Conservation (phyloP, 2,113 vertebrate genomes). For the Antigone vipio region DNA sequence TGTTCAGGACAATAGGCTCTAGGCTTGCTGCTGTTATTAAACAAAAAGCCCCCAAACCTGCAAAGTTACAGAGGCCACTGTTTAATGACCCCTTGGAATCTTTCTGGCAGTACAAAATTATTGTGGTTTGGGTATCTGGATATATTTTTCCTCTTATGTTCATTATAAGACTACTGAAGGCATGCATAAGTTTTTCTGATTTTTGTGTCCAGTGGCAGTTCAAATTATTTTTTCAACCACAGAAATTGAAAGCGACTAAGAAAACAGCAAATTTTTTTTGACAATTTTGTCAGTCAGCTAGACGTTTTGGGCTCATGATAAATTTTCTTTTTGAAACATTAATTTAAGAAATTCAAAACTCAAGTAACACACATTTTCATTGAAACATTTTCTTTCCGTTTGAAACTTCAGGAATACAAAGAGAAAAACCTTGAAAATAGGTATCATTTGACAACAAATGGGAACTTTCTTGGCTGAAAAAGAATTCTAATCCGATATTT, state of each 20-base stretch:
- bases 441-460: background rate
- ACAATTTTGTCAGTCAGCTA: background rate
- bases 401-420: background rate
- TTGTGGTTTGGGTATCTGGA: background rate
- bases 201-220: background rate
- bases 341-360: background rate
- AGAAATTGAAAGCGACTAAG: background rate
- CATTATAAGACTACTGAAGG: background rate
- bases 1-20: no score
- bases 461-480: background rate
- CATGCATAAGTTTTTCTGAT: background rate
- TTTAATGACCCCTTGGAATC: background rate
- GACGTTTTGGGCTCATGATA: accelerated
- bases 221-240: background rate
- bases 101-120: background rate
- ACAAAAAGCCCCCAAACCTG: background rate
- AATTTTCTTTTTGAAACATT: background rate
- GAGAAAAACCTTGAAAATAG: background rate
- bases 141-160: background rate
- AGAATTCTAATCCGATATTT: background rate
- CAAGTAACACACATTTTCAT: background rate
- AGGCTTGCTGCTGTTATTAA: background rate
- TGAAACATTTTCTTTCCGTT: background rate
- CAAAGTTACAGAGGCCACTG: background rate
- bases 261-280: background rate